phyloP scores from a whole-genome alignment of 2,888 invertebrate species.

The Antitype chi region DNA sequence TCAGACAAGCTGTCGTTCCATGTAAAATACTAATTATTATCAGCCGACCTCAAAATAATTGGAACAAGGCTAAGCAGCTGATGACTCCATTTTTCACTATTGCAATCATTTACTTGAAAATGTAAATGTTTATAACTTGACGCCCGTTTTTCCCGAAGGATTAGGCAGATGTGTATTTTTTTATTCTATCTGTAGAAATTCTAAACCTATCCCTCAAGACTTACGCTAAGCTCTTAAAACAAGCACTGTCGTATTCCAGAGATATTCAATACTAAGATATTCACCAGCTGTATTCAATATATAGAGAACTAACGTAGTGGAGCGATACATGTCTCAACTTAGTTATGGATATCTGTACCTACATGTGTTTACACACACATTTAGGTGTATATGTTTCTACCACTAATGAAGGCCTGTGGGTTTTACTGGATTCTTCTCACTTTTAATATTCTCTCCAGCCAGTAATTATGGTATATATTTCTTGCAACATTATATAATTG shows the following conservation, averaged over 20 bases:
- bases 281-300: conserved; percentile 15
- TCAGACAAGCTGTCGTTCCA: too few species aligned
- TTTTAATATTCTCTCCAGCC: not conserved
- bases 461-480: not conserved
- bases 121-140: too few species aligned
- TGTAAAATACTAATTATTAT: not conserved
- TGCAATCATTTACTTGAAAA: not conserved
- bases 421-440: not conserved
- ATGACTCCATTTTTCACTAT: not conserved
- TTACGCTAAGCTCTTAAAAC: not conserved
- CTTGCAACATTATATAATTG: not conserved
- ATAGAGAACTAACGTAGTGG: not conserved
- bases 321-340: too few species aligned
- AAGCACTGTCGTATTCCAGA: not conserved
- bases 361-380: too few species aligned
- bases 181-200: not conserved
- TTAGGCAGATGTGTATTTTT: too few species aligned
- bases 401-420: not conserved
- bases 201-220: not conserved
- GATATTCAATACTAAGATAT: conserved; percentile 5
- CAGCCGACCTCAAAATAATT: not conserved
- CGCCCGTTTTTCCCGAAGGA: too few species aligned
- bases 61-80: too few species aligned
- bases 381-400: too few species aligned
- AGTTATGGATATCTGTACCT: not conserved